Conservation (phyloP, 2,888 invertebrate genomes). For the Galerucella calmariensis region DNA sequence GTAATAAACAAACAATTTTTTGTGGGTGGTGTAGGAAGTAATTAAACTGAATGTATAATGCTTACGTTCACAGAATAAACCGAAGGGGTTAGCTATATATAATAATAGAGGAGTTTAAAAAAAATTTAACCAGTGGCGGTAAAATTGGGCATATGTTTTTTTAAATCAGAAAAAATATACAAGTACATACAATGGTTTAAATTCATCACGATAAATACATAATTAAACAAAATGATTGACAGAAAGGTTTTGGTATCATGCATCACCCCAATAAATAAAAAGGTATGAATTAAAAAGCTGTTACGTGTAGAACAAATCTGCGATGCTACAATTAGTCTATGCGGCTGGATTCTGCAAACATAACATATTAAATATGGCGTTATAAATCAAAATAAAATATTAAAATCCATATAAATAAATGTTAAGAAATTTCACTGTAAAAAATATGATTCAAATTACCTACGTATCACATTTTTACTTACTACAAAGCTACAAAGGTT, state of each 20-base stretch:
- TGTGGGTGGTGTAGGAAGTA: too few species aligned
- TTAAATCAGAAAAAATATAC: too few species aligned
- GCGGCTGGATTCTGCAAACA: constrained; percentile 64
- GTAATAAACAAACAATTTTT: too few species aligned
- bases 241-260: background rate
- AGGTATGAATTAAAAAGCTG: constrained; percentile 57
- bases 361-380: constrained; percentile 63
- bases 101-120: too few species aligned
- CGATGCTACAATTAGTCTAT: constrained; percentile 65
- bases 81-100: too few species aligned
- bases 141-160: too few species aligned
- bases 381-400: constrained; percentile 51
- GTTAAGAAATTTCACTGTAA: constrained; percentile 49
- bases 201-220: background rate
- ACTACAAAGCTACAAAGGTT: constrained; percentile 61
- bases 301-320: constrained; percentile 64
- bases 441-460: constrained; percentile 51
- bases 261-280: constrained; percentile 27
- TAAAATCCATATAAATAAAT: constrained; percentile 46
- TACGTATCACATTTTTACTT: constrained; percentile 58
- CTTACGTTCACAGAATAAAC: too few species aligned
- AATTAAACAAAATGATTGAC: background rate
- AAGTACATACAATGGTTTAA: too few species aligned
- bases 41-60: too few species aligned
- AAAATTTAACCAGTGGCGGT: too few species aligned